phyloP scores from a whole-genome alignment of 2,113 vertebrate genomes.

The Nannospalax galili region DNA sequence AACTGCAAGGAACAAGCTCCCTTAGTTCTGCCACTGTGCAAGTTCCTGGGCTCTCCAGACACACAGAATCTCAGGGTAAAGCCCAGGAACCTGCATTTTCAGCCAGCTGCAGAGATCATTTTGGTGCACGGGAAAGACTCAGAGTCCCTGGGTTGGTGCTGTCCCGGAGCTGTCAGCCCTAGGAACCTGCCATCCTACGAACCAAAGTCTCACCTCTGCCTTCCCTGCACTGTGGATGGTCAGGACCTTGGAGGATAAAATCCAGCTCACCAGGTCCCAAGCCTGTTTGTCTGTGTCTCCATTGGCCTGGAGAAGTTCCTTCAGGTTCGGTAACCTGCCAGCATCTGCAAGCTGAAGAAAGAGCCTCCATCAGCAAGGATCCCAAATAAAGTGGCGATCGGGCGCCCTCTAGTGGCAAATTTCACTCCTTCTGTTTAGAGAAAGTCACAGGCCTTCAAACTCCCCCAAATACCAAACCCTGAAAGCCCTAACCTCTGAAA shows the following conservation, averaged over 20 bases:
- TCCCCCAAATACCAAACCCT: neutral
- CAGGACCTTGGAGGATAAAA: slow-evolving; percentile 94
- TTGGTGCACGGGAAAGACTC: neutral
- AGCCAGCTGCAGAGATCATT: neutral
- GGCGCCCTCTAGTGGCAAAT: slow-evolving; percentile 82
- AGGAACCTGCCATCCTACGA: neutral
- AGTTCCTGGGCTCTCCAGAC: neutral
- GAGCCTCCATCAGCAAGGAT: slow-evolving; percentile 59
- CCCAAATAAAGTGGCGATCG: neutral
- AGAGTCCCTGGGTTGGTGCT: neutral
- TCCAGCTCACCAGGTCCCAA: slow-evolving; percentile 94
- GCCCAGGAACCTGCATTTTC: neutral
- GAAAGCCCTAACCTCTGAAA: neutral
- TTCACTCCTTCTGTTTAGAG: neutral
- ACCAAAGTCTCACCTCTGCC: slow-evolving; percentile 88
- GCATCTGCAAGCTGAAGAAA: slow-evolving; percentile 91
- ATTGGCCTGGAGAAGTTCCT: slow-evolving; percentile 89
- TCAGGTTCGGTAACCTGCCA: slow-evolving; percentile 90
- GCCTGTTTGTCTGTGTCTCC: slow-evolving; percentile 85
- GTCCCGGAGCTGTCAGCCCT: neutral
- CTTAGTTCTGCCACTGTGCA: neutral
- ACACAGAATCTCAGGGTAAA: neutral
- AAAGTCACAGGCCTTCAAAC: neutral
- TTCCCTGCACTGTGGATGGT: slow-evolving; percentile 93
- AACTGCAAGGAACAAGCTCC: neutral